Evolutionary conservation across 2,888 invertebrate genomes (phyloP).

Genomic region (Acleris holmiana): DNA sequence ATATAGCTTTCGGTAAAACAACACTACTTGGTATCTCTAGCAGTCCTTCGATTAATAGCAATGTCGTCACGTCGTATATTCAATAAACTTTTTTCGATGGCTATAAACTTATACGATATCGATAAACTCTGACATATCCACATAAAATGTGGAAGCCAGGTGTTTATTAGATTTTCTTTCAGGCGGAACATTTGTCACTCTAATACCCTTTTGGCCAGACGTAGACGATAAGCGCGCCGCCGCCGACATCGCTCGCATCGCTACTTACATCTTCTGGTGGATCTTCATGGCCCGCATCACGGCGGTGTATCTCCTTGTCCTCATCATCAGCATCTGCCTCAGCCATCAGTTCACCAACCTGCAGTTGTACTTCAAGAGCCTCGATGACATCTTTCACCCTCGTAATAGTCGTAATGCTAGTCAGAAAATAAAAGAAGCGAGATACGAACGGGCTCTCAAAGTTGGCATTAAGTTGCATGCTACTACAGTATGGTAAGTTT

Average conservation of each 20-base stretch:
- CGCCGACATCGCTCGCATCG: constrained; percentile 46
- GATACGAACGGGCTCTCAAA: constrained; percentile 22
- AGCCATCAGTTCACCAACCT: constrained; percentile 47
- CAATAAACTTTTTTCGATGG: no score
- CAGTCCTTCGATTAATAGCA: no score
- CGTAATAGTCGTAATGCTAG: constrained; percentile 5
- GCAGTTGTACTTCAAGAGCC: constrained; percentile 26
- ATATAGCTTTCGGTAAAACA: no score
- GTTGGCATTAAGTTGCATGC: constrained; percentile 23
- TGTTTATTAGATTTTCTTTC: neutral
- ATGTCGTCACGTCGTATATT: no score
- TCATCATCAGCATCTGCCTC: constrained; percentile 49
- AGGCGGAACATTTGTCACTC: constrained; percentile 48
- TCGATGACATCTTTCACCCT: constrained; percentile 11
- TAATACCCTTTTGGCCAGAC: constrained; percentile 60
- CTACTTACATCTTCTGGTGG: constrained; percentile 55
- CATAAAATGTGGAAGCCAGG: no score
- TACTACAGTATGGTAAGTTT: constrained; percentile 28
- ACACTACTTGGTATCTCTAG: no score
- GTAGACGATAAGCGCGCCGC: constrained; percentile 44
- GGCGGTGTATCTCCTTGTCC: constrained; percentile 48
- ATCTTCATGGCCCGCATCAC: constrained; percentile 47
- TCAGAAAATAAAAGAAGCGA: constrained; percentile 17
- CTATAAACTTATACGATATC: no score
- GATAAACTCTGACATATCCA: no score